A percentile compares a stretch with the other conserved stretches of the same genome.
phyloP scores from a whole-genome alignment of 2,797 vertebrate species.

The Rhynchotus rufescens region DNA sequence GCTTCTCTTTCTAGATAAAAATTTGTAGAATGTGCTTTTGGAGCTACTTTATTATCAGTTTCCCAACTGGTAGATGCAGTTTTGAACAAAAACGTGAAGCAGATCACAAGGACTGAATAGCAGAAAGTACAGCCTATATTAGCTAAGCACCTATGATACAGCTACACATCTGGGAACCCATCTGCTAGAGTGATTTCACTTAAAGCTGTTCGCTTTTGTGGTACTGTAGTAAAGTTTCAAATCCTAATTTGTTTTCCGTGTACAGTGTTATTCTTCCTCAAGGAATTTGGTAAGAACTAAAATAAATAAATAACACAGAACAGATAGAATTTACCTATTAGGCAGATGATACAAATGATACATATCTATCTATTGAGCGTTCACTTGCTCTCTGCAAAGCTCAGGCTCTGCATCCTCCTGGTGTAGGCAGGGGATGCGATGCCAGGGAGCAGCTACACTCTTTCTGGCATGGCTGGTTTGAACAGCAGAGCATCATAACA shows the following conservation, averaged over 20 bases:
- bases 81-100: neutral
- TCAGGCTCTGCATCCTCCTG: neutral
- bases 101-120: neutral
- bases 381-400: neutral
- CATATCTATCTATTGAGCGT: neutral
- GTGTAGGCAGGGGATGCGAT: neutral
- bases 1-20: neutral
- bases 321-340: fast-evolving
- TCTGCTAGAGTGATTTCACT: neutral
- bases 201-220: neutral
- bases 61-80: neutral
- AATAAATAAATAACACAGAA: neutral
- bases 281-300: neutral
- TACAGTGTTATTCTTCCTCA: neutral
- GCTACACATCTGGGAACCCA: neutral
- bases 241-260: neutral
- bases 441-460: neutral
- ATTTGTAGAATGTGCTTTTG: neutral
- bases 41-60: neutral
- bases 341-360: neutral
- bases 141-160: neutral
- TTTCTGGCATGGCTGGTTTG: neutral
- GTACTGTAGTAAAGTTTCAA: neutral
- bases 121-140: neutral
- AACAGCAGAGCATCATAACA: neutral